A percentile compares a stretch with the other conserved stretches of the same genome.
phyloP scores from a whole-genome alignment of 1,140 invertebrate species.

The Drosophila sp. region DNA sequence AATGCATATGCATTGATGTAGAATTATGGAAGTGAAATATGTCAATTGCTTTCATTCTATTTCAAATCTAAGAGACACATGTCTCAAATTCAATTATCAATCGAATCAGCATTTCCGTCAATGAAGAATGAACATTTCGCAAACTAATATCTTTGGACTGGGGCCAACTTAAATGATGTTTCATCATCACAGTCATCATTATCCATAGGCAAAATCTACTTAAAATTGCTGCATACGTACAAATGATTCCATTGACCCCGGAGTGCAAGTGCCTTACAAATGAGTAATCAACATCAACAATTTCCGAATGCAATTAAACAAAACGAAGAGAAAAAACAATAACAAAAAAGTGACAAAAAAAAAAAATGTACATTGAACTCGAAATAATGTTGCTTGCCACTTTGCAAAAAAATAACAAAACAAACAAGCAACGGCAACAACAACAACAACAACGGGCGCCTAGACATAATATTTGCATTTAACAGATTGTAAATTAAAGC shows the following conservation, averaged over 20 bases:
- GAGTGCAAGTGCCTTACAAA: constrained; percentile 43
- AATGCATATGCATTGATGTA: background rate
- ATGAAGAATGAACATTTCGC: constrained; percentile 36
- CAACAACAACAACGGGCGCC: constrained; percentile 26
- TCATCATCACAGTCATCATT: constrained; percentile 29
- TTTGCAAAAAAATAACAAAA: constrained; percentile 25
- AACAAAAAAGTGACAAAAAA: constrained; percentile 44
- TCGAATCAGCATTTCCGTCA: constrained; percentile 47
- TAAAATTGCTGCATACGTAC: constrained; percentile 47
- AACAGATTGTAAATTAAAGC: constrained; percentile 52
- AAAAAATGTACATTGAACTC: constrained; percentile 69
- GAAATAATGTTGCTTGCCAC: constrained; percentile 33
- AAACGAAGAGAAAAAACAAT: constrained; percentile 37
- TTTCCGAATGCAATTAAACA: constrained; percentile 72
- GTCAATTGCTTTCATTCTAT: background rate
- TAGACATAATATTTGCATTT: constrained; percentile 58
- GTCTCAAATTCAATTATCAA: constrained; percentile 29
- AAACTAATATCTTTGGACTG: constrained; percentile 45
- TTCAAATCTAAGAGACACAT: constrained; percentile 18
- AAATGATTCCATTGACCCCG: constrained; percentile 76
- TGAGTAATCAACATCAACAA: constrained; percentile 76
- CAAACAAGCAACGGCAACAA: constrained; percentile 20
- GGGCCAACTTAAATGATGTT: constrained; percentile 62
- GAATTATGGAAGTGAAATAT: background rate
- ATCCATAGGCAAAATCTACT: constrained; percentile 23